Percentiles rank a stretch among this genome's conserved stretches.
Conservation (phyloP, 2,888 invertebrate species). For the Amphipyra berbera region DNA sequence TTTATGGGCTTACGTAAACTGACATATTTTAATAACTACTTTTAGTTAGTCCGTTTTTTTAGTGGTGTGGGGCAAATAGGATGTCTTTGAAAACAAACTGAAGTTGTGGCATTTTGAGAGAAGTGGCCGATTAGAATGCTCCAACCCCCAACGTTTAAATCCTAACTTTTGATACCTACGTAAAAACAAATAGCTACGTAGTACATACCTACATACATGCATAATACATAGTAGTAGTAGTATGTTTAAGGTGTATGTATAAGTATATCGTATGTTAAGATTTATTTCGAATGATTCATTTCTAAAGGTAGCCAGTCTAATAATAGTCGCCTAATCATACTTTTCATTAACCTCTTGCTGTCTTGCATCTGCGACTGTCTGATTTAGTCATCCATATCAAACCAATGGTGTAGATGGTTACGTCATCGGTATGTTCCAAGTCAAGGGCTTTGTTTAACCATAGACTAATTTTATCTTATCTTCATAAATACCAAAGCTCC, state of each 20-base stretch:
- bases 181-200: too few relatives aligned
- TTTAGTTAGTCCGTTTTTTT: too few relatives aligned
- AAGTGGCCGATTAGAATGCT: too few relatives aligned
- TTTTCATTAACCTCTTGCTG: constrained; percentile 44
- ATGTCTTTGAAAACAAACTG: too few relatives aligned
- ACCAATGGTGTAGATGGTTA: constrained; percentile 33
- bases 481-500: constrained; percentile 25
- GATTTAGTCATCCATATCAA: constrained; percentile 40
- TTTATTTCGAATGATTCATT: constrained; percentile 40
- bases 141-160: too few relatives aligned
- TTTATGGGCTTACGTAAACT: neutral
- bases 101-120: too few relatives aligned
- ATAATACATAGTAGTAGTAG: too few relatives aligned
- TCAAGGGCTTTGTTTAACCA: constrained; percentile 24
- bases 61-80: too few relatives aligned
- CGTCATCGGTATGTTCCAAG: constrained; percentile 42
- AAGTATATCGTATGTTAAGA: neutral
- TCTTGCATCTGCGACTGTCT: constrained; percentile 22
- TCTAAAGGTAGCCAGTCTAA: constrained; percentile 19
- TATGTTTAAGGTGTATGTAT: too few relatives aligned
- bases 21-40: too few relatives aligned
- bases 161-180: too few relatives aligned
- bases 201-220: too few relatives aligned
- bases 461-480: constrained; percentile 46
- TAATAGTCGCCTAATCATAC: constrained; percentile 37